Percentiles rank a stretch among this genome's conserved stretches.
These are phyloP conservation scores for Trachops cirrhosus DNA, from an alignment of 2,797 vertebrate species.

Conservation along the genomic window DNA sequence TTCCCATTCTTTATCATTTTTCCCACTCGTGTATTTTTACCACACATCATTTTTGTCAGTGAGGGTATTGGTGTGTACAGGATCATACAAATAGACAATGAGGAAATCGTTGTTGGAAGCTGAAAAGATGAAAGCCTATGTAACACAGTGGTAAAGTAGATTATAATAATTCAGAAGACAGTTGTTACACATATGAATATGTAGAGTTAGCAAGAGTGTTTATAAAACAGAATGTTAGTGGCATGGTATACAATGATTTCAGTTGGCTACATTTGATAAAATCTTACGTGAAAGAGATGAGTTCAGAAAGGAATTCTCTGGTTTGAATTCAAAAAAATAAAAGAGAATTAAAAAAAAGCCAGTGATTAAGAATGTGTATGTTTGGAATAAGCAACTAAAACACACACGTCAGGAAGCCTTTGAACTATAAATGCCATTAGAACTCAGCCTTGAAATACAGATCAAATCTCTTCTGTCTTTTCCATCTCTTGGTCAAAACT, in stretches of 20 bases:
- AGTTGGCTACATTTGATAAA: not conserved
- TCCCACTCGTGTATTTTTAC: not conserved
- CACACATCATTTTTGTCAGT: rapidly evolving
- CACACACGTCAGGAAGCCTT: not conserved
- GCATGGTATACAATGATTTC: not conserved
- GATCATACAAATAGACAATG: not conserved
- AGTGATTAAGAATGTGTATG: not conserved
- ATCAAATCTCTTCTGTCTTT: not conserved
- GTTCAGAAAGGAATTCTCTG: not conserved
- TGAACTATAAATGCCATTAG: not conserved
- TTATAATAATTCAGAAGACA: not conserved
- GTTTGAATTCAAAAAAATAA: not conserved
- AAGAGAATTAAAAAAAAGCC: too few species aligned
- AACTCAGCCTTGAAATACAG: not conserved
- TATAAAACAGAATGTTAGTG: not conserved
- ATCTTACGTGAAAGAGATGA: not conserved
- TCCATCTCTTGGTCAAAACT: not conserved
- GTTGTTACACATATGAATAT: not conserved
- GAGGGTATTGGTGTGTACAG: not conserved
- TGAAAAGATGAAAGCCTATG: not conserved
- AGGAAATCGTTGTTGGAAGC: not conserved
- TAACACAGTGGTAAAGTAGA: not conserved
- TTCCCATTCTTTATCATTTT: not conserved
- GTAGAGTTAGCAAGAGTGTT: not conserved
- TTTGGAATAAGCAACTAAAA: not conserved